phyloP scores from a whole-genome alignment of 2,113 vertebrate species.

The Martes martes region DNA sequence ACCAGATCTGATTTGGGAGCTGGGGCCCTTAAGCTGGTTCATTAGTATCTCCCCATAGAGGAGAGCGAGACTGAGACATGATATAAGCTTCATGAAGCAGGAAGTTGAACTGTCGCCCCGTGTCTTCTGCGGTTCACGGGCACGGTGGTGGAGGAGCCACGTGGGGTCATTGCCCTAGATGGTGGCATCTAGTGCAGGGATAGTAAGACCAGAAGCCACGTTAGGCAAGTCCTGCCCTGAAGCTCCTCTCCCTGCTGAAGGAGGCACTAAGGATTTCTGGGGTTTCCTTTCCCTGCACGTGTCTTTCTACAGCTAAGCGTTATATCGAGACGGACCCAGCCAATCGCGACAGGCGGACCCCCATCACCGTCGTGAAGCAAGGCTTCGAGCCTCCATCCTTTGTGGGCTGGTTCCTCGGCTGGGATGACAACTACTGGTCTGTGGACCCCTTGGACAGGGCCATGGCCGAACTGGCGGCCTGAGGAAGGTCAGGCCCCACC shows the following conservation, averaged over 20 bases:
- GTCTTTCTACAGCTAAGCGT: constrained; percentile 85
- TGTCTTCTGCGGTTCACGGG: not conserved
- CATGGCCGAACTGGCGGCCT: constrained; percentile 91
- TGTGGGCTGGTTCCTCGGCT: constrained; percentile 97
- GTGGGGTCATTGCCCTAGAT: not conserved
- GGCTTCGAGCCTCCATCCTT: constrained; percentile 95
- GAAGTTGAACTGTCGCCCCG: not conserved
- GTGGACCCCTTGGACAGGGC: constrained; percentile 91
- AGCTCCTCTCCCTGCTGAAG: not conserved
- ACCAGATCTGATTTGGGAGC: not conserved
- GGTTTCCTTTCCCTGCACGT: fast-evolving
- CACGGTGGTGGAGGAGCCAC: not conserved
- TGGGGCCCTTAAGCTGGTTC: not conserved
- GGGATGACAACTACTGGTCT: constrained; percentile 95
- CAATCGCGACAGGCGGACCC: constrained; percentile 90
- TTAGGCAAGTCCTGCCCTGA: not conserved
- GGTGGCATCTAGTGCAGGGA: not conserved
- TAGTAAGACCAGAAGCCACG: not conserved
- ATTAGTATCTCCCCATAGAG: not conserved
- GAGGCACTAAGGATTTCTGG: not conserved
- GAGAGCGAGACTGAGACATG: not conserved
- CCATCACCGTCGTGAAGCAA: constrained; percentile 91
- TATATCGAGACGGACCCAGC: constrained; percentile 95
- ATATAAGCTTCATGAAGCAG: not conserved
- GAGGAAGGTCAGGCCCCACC: constrained; percentile 62